Evolutionary conservation across 2,888 invertebrate genomes (phyloP).

Genomic region (Nephrocerus scutellatus): DNA sequence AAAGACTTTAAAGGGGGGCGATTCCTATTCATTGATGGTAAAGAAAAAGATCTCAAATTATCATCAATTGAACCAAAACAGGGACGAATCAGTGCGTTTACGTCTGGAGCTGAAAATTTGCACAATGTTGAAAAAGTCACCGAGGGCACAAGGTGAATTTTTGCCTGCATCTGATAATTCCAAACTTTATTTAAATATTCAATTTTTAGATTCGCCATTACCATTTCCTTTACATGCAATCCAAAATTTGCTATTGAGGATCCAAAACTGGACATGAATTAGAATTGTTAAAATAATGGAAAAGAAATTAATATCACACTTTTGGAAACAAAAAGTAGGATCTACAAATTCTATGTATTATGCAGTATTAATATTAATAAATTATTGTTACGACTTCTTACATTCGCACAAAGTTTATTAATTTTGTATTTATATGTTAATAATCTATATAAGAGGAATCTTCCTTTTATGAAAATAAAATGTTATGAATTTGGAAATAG

Average conservation of each 20-base stretch:
- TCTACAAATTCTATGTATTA: no score
- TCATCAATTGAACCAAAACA: constrained; percentile 65
- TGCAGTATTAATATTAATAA: no score
- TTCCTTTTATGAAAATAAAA: no score
- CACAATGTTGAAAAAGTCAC: constrained; percentile 76
- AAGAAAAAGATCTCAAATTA: constrained; percentile 58
- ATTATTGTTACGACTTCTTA: no score
- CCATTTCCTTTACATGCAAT: constrained; percentile 83
- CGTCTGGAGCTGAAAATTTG: constrained; percentile 78
- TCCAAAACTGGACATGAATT: constrained; percentile 44
- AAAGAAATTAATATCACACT: no score
- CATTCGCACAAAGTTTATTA: no score
- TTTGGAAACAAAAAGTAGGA: no score
- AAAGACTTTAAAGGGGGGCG: constrained; percentile 76
- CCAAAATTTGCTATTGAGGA: constrained; percentile 59
- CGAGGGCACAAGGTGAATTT: constrained; percentile 52
- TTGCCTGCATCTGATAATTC: neutral
- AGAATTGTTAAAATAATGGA: no score
- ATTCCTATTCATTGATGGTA: constrained; percentile 68
- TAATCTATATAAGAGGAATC: no score
- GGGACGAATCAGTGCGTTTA: constrained; percentile 75
- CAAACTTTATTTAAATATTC: neutral
- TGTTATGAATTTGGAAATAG: no score
- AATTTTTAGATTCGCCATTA: constrained; percentile 63
- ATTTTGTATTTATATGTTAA: no score